Evolutionary conservation across 2,888 invertebrate genomes (phyloP).

Genomic region (Arenicola marina): DNA sequence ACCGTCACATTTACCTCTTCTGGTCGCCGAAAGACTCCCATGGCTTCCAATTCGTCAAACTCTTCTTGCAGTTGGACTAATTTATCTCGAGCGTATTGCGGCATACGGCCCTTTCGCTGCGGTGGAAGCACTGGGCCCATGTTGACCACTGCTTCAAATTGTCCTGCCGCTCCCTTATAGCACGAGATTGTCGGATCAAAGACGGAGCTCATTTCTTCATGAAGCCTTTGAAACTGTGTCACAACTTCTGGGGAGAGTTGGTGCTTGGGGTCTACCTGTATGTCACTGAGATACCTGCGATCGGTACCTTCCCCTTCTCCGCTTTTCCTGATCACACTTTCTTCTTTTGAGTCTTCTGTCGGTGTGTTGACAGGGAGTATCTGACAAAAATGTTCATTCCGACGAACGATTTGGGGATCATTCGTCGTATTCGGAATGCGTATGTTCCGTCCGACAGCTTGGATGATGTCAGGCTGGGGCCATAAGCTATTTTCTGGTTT

Average conservation of each 20-base stretch:
- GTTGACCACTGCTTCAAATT: slow-evolving; percentile 34
- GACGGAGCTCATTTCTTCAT: slow-evolving; percentile 23
- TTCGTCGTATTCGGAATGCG: slow-evolving; percentile 21
- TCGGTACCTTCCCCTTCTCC: no score
- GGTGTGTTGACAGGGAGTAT: background rate
- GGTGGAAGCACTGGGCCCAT: slow-evolving; percentile 39
- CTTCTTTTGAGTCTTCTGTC: background rate
- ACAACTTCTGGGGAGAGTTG: slow-evolving; percentile 3
- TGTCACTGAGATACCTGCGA: background rate
- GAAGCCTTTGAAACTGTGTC: slow-evolving; percentile 12
- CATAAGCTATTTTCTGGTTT: background rate
- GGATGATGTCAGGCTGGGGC: slow-evolving; percentile 17
- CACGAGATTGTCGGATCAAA: slow-evolving; percentile 29
- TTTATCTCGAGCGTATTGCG: slow-evolving; percentile 33
- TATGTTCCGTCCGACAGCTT: slow-evolving; percentile 19
- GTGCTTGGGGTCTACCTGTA: slow-evolving; percentile 24
- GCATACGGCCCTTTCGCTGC: slow-evolving; percentile 36
- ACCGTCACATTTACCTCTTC: slow-evolving; percentile 27
- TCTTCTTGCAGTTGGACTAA: slow-evolving; percentile 32
- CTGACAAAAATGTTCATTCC: slow-evolving; percentile 28
- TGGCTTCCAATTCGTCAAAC: slow-evolving; percentile 35
- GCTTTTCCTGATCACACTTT: no score
- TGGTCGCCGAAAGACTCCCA: slow-evolving; percentile 30
- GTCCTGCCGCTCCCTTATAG: slow-evolving; percentile 32
- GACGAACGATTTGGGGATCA: slow-evolving; percentile 12